Evolutionary conservation across 2,888 invertebrate species (phyloP).

Genomic region (Thalpophila matura): DNA sequence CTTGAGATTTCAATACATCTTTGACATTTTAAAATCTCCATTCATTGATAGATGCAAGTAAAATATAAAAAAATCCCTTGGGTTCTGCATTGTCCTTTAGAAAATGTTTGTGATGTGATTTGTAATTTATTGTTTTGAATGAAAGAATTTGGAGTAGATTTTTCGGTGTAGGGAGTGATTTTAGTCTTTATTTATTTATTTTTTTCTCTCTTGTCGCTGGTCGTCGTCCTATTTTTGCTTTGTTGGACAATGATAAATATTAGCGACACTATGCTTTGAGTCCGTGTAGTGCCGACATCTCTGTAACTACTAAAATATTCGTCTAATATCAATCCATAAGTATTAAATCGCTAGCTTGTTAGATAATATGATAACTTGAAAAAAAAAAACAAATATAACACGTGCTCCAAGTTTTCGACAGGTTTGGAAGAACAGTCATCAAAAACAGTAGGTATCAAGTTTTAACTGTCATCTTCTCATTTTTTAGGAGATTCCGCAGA

Average conservation of each 20-base stretch:
- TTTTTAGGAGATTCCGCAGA: no score
- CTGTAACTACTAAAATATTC: no score
- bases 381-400: no score
- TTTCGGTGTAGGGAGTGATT: constrained; percentile 33
- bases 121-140: constrained; percentile 38
- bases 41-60: constrained; percentile 38
- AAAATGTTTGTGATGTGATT: constrained; percentile 35
- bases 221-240: neutral
- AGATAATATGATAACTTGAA: no score
- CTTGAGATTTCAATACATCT: constrained; percentile 32
- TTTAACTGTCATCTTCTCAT: no score
- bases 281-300: no score
- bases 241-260: neutral
- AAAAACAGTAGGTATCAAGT: no score
- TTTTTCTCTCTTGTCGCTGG: neutral
- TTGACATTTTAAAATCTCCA: constrained; percentile 60
- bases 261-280: no score
- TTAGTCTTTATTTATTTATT: constrained; percentile 3
- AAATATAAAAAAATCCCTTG: constrained; percentile 23
- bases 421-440: no score
- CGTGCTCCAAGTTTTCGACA: no score
- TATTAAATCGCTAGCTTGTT: no score
- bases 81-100: neutral
- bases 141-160: constrained; percentile 23
- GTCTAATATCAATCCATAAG: no score